These are phyloP conservation scores for Synergus itoensis DNA, from an alignment of 2,888 invertebrate species.

Conservation along the genomic window DNA sequence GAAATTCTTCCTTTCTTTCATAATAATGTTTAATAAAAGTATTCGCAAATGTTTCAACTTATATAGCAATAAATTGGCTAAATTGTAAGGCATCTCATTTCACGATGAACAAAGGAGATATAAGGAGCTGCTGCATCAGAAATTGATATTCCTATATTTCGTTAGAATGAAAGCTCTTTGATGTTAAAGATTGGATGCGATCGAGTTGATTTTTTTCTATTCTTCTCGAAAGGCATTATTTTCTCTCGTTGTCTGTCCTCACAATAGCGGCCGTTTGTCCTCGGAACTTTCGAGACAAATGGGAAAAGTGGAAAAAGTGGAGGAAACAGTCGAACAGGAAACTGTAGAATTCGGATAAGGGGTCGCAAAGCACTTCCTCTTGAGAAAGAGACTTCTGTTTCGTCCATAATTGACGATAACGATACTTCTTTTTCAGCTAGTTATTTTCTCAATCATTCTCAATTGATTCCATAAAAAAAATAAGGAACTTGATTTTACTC, in stretches of 20 bases:
- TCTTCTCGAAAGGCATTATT: slow-evolving; percentile 9
- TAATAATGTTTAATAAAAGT: background rate
- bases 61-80: background rate
- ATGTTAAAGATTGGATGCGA: background rate
- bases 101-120: background rate
- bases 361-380: slow-evolving; percentile 12
- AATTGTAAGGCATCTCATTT: background rate
- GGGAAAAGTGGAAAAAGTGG: slow-evolving; percentile 29
- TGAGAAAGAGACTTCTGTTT: slow-evolving; percentile 1
- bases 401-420: slow-evolving; percentile 1
- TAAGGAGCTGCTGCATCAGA: background rate
- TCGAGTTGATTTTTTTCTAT: background rate
- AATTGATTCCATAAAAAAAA: background rate
- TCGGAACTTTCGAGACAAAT: slow-evolving; percentile 38
- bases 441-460: background rate
- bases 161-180: background rate
- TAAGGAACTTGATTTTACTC: background rate
- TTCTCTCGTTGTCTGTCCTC: slow-evolving; percentile 8
- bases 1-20: background rate
- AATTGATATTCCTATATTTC: slow-evolving; percentile 8
- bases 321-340: slow-evolving; percentile 20
- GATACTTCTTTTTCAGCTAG: background rate
- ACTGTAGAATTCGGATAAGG: background rate
- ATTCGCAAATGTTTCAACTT: background rate
- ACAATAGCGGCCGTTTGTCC: slow-evolving; percentile 24